A percentile compares a stretch with the other conserved stretches of the same genome.
These are phyloP conservation scores for Odocoileus hemionus DNA, from an alignment of 2,113 vertebrate species.

Conservation along the genomic window DNA sequence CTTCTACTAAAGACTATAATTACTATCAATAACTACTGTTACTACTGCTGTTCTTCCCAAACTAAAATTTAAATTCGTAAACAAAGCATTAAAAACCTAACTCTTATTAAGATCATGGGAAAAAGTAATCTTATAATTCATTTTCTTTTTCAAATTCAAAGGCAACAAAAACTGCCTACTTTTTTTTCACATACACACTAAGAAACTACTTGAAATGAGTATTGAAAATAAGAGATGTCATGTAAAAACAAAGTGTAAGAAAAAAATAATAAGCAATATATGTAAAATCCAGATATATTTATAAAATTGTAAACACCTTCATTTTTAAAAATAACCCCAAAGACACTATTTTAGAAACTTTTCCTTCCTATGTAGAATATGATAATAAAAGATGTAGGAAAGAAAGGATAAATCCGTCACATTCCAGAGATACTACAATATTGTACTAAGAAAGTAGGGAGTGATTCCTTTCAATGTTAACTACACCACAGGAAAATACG, in stretches of 20 bases:
- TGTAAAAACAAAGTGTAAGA: conserved; percentile 36
- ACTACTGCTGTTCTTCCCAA: neutral
- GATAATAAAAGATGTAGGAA: neutral
- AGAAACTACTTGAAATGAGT: neutral
- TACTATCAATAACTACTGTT: neutral
- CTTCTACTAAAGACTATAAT: neutral
- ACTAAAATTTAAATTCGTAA: conserved; percentile 37
- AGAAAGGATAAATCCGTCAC: neutral
- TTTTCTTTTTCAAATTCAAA: conserved; percentile 37
- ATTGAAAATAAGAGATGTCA: neutral
- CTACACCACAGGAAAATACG: neutral
- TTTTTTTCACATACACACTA: neutral
- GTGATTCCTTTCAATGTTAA: neutral
- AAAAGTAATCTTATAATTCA: conserved; percentile 23
- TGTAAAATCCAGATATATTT: neutral
- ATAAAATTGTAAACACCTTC: conserved; percentile 7
- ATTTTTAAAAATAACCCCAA: conserved; percentile 30
- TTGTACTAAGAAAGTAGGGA: neutral
- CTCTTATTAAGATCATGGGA: neutral
- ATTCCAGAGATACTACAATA: neutral
- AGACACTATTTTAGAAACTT: neutral
- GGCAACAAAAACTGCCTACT: neutral
- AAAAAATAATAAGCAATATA: conserved; percentile 22
- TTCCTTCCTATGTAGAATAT: neutral
- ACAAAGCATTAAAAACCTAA: conserved; percentile 23